These are phyloP conservation scores for Pogonomyrmex californicus DNA, from an alignment of 1,140 invertebrate species.

Conservation along the genomic window DNA sequence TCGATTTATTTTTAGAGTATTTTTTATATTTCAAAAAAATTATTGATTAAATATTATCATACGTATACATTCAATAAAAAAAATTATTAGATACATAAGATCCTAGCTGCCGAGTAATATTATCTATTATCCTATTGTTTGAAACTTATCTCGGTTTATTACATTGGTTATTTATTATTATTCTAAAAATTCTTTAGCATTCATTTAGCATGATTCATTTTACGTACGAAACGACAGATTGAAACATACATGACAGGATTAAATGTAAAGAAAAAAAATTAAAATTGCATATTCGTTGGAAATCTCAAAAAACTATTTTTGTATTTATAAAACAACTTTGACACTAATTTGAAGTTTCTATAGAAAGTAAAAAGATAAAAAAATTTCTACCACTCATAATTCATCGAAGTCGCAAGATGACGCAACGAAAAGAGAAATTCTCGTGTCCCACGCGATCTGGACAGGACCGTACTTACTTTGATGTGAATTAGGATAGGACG, in stretches of 20 bases:
- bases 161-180: background rate
- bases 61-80: no score
- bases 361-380: background rate
- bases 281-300: background rate
- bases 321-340: background rate
- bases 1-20: background rate
- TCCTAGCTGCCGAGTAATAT: no score
- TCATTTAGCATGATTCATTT: no score
- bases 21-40: background rate
- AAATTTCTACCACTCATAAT: slow-evolving; percentile 34
- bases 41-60: background rate
- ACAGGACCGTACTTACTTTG: slow-evolving; percentile 70
- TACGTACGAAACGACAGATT: background rate
- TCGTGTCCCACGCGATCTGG: slow-evolving; percentile 42
- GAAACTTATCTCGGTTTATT: no score
- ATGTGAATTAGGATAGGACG: slow-evolving; percentile 81
- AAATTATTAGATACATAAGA: no score
- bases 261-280: background rate
- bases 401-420: slow-evolving; percentile 51
- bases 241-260: background rate
- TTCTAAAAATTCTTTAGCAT: background rate
- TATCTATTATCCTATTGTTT: no score
- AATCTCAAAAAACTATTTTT: background rate
- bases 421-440: slow-evolving; percentile 54
- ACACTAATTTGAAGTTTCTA: no score